Evolutionary conservation across 2,797 vertebrate genomes (phyloP), one percentile per base, ranked within the genome.

Genomic region (Paramormyrops hopkinsi): DNA sequence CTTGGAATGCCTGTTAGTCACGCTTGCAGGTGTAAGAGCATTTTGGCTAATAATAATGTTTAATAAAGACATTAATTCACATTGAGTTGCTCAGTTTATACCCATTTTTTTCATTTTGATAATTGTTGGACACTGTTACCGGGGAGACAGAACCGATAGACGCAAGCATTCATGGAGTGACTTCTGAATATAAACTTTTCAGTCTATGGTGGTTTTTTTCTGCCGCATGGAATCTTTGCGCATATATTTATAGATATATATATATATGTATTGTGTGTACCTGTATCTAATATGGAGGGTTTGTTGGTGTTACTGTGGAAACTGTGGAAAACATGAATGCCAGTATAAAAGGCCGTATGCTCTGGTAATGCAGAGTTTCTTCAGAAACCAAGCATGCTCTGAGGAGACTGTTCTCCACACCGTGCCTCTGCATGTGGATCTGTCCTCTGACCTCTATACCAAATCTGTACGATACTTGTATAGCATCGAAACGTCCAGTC

Each of bases 391-490:
- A 95, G 94, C 93, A 94, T 94, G 95, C 91, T 88, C 90, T 90
- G 92, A 93, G 46, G 91, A 92, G 93, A 92, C 90, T 89, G 93
- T 93, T 91, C 91, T 94, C 93, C 94, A 94, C 92, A 94, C 94
- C 93, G 95, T 96, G 96, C 94, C 96, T 97, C 96, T 93, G 96
- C 95, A 95, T 92, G 95, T 92, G 92, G 92, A 89, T 94, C 91
- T 94, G 93, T 91, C 65, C 90, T 94, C 88, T 92, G 89, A 91
- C 92, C 92, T 94, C 90, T 92, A 92, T 91, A 94, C 92, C 93
- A 94, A 95, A 92, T 92, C 90, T 95, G 91, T 91, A 91, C 91
- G 82, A 89, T 89, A 91, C 90, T 91, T 94, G 88, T 90, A 87
- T 88, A 82, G 88, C 22, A 88, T 62, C 12, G 90, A 41, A 48